Evolutionary conservation across 1,140 invertebrate genomes (phyloP), one percentile per base, ranked within the genome.

Genomic region (Rhysida immarginata): DNA sequence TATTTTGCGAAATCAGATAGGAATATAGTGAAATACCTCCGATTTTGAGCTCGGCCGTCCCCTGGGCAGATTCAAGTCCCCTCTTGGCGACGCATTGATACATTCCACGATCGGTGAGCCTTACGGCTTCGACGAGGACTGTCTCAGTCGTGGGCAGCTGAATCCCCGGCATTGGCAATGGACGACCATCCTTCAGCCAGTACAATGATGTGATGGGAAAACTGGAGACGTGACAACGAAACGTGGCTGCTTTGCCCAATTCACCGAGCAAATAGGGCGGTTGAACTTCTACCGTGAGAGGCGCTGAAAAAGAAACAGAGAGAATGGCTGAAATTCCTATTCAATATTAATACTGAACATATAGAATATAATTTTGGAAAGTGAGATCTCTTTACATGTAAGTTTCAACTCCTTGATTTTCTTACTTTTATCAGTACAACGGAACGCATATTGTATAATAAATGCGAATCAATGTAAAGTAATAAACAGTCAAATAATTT

Each of bases 41-140:
- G 58, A 93, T 78, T 60, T 82, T 76, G 13, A 92, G 75, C 66
- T 90, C 85, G 1, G 87, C 80, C 14, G 81, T 82, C 0, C 85
- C 84, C 65, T 89, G 85, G 21, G 82, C 83, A 72, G 90, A 85
- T 65, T 90, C 84, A 68, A 82, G 84, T 56, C 87, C 82, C 62
- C 89, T 87, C 59, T 78, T 81, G 2, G 84, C 87, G 58, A 89
- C 83, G 68, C 91, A 96, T 61, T 91, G 88, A 71, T 92, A 95
- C 77, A 90, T 83, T 2, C 88, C 88, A 57, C 83, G 77, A 67
- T 91, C 87, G 48, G 84, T 79, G 58, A 81, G 79, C 24, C 80
- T 79, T 16, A 88, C 76, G 13, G 81, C 77, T 24, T 77, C 75
- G 60, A 92, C 79, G 61, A 76, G 76, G 56, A 86, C 74, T 50